These are phyloP conservation scores for Muntiacus reevesi DNA, from an alignment of 2,113 vertebrate genomes.

Conservation along the genomic window DNA sequence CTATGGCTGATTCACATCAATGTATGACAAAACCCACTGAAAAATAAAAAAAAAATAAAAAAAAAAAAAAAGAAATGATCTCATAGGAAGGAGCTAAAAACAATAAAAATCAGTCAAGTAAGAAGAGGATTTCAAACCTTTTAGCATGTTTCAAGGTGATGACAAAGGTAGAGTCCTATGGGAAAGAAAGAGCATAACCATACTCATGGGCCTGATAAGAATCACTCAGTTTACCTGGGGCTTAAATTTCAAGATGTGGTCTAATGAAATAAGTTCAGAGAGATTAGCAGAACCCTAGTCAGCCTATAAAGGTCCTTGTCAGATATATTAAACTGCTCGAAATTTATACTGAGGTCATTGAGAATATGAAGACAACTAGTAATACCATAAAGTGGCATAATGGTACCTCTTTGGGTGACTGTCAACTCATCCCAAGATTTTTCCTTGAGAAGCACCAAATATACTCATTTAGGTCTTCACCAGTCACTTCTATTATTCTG, in stretches of 20 bases:
- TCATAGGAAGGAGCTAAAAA: neutral
- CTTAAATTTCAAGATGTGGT: neutral
- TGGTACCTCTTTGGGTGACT: neutral
- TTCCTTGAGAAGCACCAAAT: neutral
- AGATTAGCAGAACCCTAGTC: neutral
- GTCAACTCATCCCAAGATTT: neutral
- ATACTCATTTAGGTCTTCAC: neutral
- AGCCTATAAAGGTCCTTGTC: neutral
- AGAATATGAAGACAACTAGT: neutral
- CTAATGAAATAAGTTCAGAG: neutral
- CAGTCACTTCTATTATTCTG: neutral
- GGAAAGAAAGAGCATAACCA: neutral
- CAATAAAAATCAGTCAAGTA: neutral
- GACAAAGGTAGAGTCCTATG: neutral
- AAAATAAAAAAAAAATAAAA: too few relatives aligned
- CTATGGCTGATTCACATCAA: too few relatives aligned
- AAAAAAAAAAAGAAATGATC: neutral
- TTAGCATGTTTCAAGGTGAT: neutral
- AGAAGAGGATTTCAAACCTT: neutral
- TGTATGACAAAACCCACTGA: too few relatives aligned
- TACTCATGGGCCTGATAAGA: neutral
- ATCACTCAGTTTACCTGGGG: neutral
- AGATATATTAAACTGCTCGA: neutral
- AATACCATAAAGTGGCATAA: rapidly evolving
- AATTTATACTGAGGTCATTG: neutral